phyloP scores from a whole-genome alignment of 2,797 vertebrate genomes.

The Gallinago solitaria region DNA sequence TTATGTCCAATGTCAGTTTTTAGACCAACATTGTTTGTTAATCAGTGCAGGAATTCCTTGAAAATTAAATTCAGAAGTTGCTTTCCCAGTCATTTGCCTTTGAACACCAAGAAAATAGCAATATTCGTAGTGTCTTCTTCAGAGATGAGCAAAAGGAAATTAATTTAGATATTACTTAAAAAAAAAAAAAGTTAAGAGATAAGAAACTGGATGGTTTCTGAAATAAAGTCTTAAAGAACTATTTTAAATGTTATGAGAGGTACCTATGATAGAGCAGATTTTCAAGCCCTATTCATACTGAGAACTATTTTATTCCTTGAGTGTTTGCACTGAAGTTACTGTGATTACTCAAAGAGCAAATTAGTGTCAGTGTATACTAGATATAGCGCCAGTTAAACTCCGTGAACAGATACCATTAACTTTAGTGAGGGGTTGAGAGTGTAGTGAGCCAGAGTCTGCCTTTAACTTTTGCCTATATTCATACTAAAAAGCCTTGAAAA shows the following conservation, averaged over 20 bases:
- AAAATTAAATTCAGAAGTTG: background rate
- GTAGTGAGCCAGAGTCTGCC: background rate
- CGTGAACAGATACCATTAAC: background rate
- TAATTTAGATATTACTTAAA: background rate
- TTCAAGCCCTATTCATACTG: background rate
- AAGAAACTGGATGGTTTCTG: background rate
- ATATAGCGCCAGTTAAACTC: background rate
- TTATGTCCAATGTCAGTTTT: background rate
- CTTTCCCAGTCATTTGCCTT: background rate
- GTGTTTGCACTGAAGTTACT: background rate
- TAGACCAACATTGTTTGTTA: background rate
- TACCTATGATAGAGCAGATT: background rate
- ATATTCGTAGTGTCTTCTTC: background rate
- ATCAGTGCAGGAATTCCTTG: background rate
- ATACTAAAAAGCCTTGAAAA: slow-evolving; percentile 2
- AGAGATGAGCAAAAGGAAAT: background rate
- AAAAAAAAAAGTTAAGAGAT: background rate
- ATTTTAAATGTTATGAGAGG: background rate
- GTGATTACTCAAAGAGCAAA: slow-evolving; percentile 4
- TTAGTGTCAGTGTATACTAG: background rate
- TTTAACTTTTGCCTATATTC: background rate
- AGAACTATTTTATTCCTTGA: slow-evolving; percentile 4
- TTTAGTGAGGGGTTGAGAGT: background rate
- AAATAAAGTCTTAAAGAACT: background rate
- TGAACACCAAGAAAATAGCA: background rate